These are phyloP conservation scores for Acleris cristana DNA, from an alignment of 2,888 invertebrate genomes.

Conservation along the genomic window DNA sequence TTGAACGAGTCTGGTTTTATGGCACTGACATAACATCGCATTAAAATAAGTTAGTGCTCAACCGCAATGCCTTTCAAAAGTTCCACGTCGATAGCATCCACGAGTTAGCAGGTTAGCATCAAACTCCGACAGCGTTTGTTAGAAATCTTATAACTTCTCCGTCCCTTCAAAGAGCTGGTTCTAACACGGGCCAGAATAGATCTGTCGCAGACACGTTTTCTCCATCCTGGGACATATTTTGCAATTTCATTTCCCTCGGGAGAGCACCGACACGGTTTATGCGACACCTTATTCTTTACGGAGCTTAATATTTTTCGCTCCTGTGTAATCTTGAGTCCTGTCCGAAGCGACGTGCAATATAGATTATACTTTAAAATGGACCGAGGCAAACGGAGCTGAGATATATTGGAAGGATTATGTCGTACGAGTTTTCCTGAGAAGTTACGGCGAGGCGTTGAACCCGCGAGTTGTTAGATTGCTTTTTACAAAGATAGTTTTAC, in stretches of 20 bases:
- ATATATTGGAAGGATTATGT: slow-evolving; percentile 32
- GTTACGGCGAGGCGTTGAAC: slow-evolving; percentile 2
- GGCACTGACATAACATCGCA: too few species aligned
- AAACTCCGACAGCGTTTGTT: slow-evolving; percentile 13
- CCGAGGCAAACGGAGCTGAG: slow-evolving; percentile 27
- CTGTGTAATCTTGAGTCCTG: slow-evolving; percentile 59
- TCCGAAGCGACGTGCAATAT: slow-evolving; percentile 47
- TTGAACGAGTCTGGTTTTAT: too few species aligned
- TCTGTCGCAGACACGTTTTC: slow-evolving; percentile 57
- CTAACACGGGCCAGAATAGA: slow-evolving; percentile 41
- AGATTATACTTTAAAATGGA: slow-evolving; percentile 46
- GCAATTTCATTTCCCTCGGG: slow-evolving; percentile 77
- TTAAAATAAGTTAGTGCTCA: too few species aligned
- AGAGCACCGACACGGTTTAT: slow-evolving; percentile 56
- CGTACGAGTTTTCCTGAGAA: slow-evolving; percentile 4
- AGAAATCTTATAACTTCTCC: slow-evolving; percentile 7
- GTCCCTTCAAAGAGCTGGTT: slow-evolving; percentile 17
- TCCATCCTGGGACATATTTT: slow-evolving; percentile 69
- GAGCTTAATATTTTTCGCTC: slow-evolving; percentile 65
- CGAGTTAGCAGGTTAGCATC: slow-evolving; percentile 12
- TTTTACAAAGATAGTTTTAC: too few species aligned
- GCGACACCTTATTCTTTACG: slow-evolving; percentile 67
- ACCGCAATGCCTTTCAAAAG: slow-evolving; percentile 3
- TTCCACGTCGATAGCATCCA: neutral
- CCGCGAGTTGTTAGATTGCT: neutral